Conservation (phyloP, 2,113 vertebrate species). For the Suncus etruscus region DNA sequence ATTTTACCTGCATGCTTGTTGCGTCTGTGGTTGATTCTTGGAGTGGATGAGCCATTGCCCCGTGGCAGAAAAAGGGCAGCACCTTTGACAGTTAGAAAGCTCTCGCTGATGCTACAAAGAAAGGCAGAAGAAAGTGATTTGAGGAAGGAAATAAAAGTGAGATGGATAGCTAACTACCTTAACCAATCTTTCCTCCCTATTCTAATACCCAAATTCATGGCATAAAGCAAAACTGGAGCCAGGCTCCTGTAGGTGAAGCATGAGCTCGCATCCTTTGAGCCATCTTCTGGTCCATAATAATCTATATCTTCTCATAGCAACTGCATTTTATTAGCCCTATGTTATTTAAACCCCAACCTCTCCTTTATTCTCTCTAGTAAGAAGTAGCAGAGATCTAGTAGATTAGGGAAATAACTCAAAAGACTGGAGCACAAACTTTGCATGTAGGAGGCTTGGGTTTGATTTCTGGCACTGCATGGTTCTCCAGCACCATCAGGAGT, state of each 20-base stretch:
- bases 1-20: conserved; percentile 97
- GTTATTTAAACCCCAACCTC: too few species aligned
- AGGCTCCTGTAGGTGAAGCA: too few species aligned
- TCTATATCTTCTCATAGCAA: too few species aligned
- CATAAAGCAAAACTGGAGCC: conserved; percentile 54
- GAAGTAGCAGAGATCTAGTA: too few species aligned
- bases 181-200: not conserved
- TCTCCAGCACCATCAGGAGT: too few species aligned
- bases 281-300: too few species aligned
- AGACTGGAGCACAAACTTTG: not conserved
- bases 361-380: too few species aligned
- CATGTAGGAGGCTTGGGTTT: too few species aligned
- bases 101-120: conserved; percentile 95
- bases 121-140: conserved; percentile 68
- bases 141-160: not conserved
- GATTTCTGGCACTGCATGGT: too few species aligned
- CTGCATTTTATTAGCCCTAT: too few species aligned
- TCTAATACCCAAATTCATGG: not conserved
- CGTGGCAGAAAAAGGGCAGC: conserved; percentile 97
- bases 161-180: conserved; percentile 23
- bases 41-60: conserved; percentile 93
- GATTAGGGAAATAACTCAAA: not conserved
- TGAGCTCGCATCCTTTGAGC: too few species aligned
- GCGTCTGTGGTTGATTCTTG: conserved; percentile 92
- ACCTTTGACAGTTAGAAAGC: conserved; percentile 98